Percentiles rank a stretch among this genome's conserved stretches.
Evolutionary conservation across 2,113 vertebrate species (phyloP).

Genomic region (Charadrius vociferus): DNA sequence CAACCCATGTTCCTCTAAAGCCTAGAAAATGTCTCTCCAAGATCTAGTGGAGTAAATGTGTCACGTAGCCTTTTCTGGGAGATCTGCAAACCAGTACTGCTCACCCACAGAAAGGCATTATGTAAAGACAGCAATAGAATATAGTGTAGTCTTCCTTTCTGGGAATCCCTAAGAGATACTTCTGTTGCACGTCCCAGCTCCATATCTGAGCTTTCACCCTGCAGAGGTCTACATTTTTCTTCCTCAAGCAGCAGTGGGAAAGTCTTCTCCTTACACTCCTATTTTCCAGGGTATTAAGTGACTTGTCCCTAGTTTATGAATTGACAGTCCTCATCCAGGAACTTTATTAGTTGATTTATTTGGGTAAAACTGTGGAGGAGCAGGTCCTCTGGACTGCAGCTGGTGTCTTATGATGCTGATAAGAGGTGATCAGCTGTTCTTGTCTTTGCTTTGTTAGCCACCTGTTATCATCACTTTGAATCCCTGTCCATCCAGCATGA

Average conservation of each 20-base stretch:
- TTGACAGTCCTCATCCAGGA: neutral
- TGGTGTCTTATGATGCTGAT: neutral
- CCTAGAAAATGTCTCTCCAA: neutral
- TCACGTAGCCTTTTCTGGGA: neutral
- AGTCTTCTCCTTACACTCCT: neutral
- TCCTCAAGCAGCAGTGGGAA: neutral
- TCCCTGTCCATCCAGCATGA: neutral
- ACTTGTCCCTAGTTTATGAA: neutral
- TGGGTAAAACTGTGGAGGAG: neutral
- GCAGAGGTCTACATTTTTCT: neutral
- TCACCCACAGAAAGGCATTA: neutral
- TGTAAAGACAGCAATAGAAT: neutral
- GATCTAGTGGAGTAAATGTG: neutral
- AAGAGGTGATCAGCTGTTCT: neutral
- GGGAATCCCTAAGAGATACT: neutral
- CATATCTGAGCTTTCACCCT: neutral
- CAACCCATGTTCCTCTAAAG: neutral
- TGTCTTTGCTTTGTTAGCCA: neutral
- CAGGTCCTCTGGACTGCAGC: neutral
- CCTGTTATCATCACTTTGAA: neutral
- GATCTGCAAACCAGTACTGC: neutral
- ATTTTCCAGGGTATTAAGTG: neutral
- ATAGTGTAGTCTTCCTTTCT: neutral
- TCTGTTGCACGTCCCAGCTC: neutral
- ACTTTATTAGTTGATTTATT: neutral